These are phyloP conservation scores for Toxonevra muliebris DNA, from an alignment of 2,888 invertebrate species.

Conservation along the genomic window DNA sequence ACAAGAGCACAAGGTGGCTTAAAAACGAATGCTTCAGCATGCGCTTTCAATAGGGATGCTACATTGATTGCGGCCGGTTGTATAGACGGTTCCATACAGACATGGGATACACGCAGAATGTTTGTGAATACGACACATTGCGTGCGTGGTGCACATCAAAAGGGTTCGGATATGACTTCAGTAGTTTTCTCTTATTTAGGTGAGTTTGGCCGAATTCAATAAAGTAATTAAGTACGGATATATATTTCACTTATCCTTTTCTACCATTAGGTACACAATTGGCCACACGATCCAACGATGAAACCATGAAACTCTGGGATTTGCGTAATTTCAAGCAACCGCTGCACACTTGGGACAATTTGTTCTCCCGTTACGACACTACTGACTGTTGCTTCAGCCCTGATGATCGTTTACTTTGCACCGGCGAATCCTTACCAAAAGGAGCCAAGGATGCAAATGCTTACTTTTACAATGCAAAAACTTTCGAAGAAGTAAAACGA, in stretches of 20 bases:
- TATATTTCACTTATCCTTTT: neutral
- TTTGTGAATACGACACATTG: conserved; percentile 87
- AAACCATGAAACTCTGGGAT: conserved; percentile 96
- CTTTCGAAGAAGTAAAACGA: conserved; percentile 77
- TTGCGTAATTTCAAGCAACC: conserved; percentile 83
- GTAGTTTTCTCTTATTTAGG: conserved; percentile 90
- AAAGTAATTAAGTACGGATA: neutral
- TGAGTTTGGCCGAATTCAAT: conserved; percentile 24
- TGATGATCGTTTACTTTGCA: conserved; percentile 87
- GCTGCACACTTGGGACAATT: conserved; percentile 72
- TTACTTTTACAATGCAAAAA: conserved; percentile 81
- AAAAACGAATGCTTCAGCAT: conserved; percentile 85
- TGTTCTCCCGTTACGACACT: conserved; percentile 87
- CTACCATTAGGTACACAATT: conserved; percentile 62
- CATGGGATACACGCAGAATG: conserved; percentile 95
- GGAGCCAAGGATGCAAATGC: conserved; percentile 74
- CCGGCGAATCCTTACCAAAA: conserved; percentile 83
- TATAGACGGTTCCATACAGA: conserved; percentile 85
- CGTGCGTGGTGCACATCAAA: conserved; percentile 81
- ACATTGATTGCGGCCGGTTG: conserved; percentile 91
- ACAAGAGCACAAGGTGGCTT: conserved; percentile 86
- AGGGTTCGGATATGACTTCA: conserved; percentile 82
- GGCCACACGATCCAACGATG: conserved; percentile 88
- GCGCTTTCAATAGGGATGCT: conserved; percentile 85
- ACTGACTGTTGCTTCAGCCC: conserved; percentile 85